phyloP scores from a whole-genome alignment of 2,888 invertebrate genomes.

The Sthenelais limicola region DNA sequence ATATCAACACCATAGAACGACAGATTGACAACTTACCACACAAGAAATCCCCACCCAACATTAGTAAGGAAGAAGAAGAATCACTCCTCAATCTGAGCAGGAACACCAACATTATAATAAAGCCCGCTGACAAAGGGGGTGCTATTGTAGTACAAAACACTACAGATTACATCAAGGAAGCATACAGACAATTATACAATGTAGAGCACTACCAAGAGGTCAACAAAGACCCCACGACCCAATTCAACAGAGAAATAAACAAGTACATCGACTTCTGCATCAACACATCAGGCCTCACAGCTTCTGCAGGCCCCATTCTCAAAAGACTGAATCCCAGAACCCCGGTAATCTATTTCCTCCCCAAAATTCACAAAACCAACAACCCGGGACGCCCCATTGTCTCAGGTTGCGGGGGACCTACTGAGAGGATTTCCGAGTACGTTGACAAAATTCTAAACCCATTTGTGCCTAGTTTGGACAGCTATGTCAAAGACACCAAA shows the following conservation, averaged over 20 bases:
- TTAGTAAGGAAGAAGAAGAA: background rate
- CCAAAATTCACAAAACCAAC: slow-evolving; percentile 4
- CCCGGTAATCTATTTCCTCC: slow-evolving; percentile 1
- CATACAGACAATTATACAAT: background rate
- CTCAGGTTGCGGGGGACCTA: slow-evolving; percentile 8
- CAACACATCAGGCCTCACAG: background rate
- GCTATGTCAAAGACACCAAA: slow-evolving; percentile 1
- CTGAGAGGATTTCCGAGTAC: slow-evolving; percentile 8
- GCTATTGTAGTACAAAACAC: background rate
- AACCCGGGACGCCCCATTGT: slow-evolving; percentile 3
- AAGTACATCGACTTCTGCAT: background rate
- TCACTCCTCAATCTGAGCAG: background rate
- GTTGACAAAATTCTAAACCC: background rate
- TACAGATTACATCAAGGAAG: background rate
- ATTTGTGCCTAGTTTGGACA: background rate
- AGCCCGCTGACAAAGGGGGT: slow-evolving; percentile 15
- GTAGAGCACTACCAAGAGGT: background rate
- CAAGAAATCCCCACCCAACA: background rate
- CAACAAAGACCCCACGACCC: background rate
- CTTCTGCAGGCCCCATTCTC: background rate
- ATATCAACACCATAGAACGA: background rate
- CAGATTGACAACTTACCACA: background rate
- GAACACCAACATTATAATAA: background rate
- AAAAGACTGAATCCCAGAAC: background rate
- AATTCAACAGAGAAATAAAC: background rate